Percentiles rank a stretch among this genome's conserved stretches.
phyloP scores from a whole-genome alignment of 2,888 invertebrate genomes.

The Callyntrura sp. region DNA sequence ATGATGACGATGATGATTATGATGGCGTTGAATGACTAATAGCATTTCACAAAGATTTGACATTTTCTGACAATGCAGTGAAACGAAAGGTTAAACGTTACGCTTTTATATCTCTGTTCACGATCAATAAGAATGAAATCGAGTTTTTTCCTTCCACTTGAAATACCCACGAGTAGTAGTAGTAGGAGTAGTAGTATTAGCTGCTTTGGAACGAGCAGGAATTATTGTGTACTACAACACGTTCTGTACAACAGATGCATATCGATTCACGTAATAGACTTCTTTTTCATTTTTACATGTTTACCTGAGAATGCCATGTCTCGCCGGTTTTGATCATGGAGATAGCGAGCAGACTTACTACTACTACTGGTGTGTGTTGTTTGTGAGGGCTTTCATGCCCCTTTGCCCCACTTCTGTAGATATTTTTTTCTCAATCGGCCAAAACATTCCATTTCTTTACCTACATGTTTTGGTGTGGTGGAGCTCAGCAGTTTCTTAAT shows the following conservation, averaged over 20 bases:
- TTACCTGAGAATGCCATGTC: slow-evolving; percentile 47
- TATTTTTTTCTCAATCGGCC: slow-evolving; percentile 36
- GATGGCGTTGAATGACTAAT: slow-evolving; percentile 72
- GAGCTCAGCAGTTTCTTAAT: neutral
- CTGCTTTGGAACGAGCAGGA: neutral
- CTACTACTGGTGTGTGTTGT: neutral
- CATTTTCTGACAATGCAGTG: slow-evolving; percentile 77
- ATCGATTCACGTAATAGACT: slow-evolving; percentile 35
- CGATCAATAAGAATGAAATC: slow-evolving; percentile 67
- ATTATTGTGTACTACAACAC: slow-evolving; percentile 17
- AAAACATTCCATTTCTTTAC: neutral
- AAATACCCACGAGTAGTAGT: neutral
- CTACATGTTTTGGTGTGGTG: neutral
- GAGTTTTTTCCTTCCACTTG: slow-evolving; percentile 41
- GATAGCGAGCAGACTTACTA: slow-evolving; percentile 10
- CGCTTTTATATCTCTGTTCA: slow-evolving; percentile 66
- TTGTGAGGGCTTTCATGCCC: neutral
- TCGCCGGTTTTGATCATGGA: slow-evolving; percentile 15
- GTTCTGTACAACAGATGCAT: slow-evolving; percentile 19
- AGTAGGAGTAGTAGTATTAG: too few relatives aligned
- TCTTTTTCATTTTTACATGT: slow-evolving; percentile 33
- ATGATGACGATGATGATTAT: slow-evolving; percentile 15
- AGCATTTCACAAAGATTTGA: slow-evolving; percentile 75
- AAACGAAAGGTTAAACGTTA: slow-evolving; percentile 76
- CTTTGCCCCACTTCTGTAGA: slow-evolving; percentile 69